A percentile compares a stretch with the other conserved stretches of the same genome.
These are phyloP conservation scores for Caradrina kadenii DNA, from an alignment of 2,888 invertebrate genomes.

Conservation along the genomic window DNA sequence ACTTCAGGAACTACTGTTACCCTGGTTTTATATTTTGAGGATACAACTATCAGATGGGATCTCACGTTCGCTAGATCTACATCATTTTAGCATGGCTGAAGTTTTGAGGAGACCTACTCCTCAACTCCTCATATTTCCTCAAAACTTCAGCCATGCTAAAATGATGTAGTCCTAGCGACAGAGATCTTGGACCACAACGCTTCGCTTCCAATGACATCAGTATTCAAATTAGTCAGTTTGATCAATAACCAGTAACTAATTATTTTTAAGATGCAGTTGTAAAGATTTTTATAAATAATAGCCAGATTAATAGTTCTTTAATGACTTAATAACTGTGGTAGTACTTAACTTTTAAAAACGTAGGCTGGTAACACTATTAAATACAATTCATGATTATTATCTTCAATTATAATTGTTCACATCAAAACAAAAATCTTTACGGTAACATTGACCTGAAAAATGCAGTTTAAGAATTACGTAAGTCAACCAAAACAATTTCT, in stretches of 20 bases:
- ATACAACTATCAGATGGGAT: too few species aligned
- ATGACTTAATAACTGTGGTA: slow-evolving; percentile 33
- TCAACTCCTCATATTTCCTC: too few species aligned
- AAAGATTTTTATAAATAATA: slow-evolving; percentile 16
- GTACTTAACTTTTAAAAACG: slow-evolving; percentile 7
- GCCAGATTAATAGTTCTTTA: slow-evolving; percentile 10
- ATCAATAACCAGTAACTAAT: not conserved
- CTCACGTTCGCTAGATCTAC: too few species aligned
- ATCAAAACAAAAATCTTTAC: slow-evolving; percentile 29
- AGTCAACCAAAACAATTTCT: not conserved
- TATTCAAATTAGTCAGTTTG: not conserved
- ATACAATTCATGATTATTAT: slow-evolving; percentile 4
- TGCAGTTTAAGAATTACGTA: slow-evolving; percentile 20
- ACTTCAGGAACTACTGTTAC: too few species aligned
- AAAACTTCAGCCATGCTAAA: too few species aligned
- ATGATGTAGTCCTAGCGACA: too few species aligned
- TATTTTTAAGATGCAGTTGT: too few species aligned
- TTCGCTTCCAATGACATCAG: too few species aligned
- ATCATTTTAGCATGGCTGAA: too few species aligned
- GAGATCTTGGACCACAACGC: too few species aligned
- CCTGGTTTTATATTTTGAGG: too few species aligned
- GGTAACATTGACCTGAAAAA: slow-evolving; percentile 52
- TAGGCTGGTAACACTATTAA: not conserved
- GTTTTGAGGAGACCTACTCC: too few species aligned
- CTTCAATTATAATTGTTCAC: slow-evolving; percentile 36